phyloP scores from a whole-genome alignment of 2,113 vertebrate species.

The Sorex fumeus region DNA sequence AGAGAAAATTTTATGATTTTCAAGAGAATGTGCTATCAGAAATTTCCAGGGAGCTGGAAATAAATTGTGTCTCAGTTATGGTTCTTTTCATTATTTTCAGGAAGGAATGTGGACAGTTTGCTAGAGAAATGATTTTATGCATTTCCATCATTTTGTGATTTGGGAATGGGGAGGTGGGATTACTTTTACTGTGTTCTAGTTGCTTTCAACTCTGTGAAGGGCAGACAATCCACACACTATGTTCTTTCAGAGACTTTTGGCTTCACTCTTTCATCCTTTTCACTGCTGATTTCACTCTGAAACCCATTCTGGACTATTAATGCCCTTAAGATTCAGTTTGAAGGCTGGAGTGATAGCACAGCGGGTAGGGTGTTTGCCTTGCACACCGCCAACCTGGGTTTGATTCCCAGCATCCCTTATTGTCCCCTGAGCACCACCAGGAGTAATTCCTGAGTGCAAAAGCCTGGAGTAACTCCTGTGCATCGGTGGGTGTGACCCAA shows the following conservation, averaged over 20 bases:
- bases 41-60: not conserved
- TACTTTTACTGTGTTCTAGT: not conserved
- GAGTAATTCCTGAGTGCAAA: no score
- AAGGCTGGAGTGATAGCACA: no score
- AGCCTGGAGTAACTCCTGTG: no score
- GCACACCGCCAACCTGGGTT: no score
- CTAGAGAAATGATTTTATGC: not conserved
- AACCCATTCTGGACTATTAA: not conserved
- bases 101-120: not conserved
- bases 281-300: not conserved
- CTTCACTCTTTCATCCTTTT: not conserved
- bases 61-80: not conserved
- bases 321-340: not conserved
- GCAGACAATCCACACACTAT: not conserved
- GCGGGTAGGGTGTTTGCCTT: no score
- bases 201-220: not conserved
- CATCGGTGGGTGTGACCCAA: no score
- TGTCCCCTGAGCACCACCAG: no score
- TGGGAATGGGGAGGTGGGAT: not conserved
- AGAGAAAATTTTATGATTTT: not conserved
- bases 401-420: no score
- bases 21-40: not conserved
- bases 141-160: not conserved
- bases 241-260: not conserved
- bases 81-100: conserved; percentile 1